Percentiles rank a stretch among this genome's conserved stretches.
Conservation (phyloP, 2,888 invertebrate genomes). For the Dryocosmus kuriphilus region DNA sequence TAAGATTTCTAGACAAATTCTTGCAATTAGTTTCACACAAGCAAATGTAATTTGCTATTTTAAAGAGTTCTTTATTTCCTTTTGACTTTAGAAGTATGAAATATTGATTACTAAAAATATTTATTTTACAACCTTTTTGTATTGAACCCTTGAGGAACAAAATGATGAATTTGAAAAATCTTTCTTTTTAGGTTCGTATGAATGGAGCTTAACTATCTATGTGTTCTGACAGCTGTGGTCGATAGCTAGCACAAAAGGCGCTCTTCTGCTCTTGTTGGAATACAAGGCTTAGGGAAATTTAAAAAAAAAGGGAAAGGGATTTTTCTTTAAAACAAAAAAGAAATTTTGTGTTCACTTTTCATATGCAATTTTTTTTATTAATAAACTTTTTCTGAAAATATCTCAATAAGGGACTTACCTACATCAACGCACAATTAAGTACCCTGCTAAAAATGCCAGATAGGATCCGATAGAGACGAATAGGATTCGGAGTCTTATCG, state of each 20-base stretch:
- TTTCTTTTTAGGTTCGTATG: slow-evolving; percentile 39
- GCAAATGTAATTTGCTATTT: not conserved
- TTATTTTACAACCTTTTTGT: not conserved
- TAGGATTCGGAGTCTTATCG: too few species aligned
- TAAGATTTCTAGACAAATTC: not conserved
- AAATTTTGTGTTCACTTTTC: too few species aligned
- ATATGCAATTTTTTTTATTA: too few species aligned
- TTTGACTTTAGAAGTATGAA: not conserved
- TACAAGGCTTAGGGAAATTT: too few species aligned
- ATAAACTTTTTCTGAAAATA: too few species aligned
- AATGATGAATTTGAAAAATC: not conserved
- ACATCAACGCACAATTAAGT: too few species aligned
- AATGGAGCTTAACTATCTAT: slow-evolving; percentile 44
- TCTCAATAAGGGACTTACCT: too few species aligned
- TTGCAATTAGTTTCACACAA: not conserved
- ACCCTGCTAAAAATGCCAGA: too few species aligned
- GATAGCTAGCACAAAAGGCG: slow-evolving; percentile 73
- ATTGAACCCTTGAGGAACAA: not conserved
- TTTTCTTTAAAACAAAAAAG: too few species aligned
- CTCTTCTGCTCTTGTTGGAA: slow-evolving; percentile 66
- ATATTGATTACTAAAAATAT: not conserved
- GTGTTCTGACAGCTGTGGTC: slow-evolving; percentile 69
- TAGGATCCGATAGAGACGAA: too few species aligned
- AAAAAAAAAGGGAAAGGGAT: too few species aligned
- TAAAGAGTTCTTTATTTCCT: too few species aligned